Evolutionary conservation across 1,140 invertebrate genomes (phyloP).

Genomic region (Procambarus clarkii): DNA sequence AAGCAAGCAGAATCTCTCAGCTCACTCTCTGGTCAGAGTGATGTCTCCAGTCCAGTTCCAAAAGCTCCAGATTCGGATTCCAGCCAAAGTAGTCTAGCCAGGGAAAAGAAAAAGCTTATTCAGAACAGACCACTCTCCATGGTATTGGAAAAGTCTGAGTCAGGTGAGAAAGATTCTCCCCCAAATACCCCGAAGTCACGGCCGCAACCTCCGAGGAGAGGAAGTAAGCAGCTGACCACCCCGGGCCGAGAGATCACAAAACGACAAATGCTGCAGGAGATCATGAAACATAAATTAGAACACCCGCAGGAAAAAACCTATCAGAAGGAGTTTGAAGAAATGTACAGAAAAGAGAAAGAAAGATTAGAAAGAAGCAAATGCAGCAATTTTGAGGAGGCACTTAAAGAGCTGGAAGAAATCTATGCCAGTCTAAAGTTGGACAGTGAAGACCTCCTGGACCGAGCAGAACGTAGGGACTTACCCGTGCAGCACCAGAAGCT

Average conservation of each 20-base stretch:
- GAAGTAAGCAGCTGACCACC: constrained; percentile 50
- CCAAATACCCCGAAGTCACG: constrained; percentile 34
- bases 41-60: constrained; percentile 70
- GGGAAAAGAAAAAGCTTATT: constrained; percentile 71
- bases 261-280: constrained; percentile 51
- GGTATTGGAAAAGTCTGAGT: constrained; percentile 74
- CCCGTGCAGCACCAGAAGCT: constrained; percentile 77
- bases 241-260: constrained; percentile 41
- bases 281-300: constrained; percentile 47
- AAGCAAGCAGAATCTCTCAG: constrained; percentile 74
- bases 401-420: constrained; percentile 91
- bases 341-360: constrained; percentile 67
- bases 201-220: constrained; percentile 61
- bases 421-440: constrained; percentile 85
- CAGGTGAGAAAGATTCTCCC: constrained; percentile 67
- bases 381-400: constrained; percentile 88
- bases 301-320: constrained; percentile 13
- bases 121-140: constrained; percentile 73
- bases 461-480: constrained; percentile 85
- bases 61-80: constrained; percentile 58
- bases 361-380: constrained; percentile 78
- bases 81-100: constrained; percentile 67
- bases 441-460: constrained; percentile 87
- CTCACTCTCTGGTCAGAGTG: constrained; percentile 74
- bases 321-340: constrained; percentile 66